Base-by-base conservation (phyloP, 37 sponge, comb jelly and placozoan species). In the Cliona cf. orientalis region DNA sequence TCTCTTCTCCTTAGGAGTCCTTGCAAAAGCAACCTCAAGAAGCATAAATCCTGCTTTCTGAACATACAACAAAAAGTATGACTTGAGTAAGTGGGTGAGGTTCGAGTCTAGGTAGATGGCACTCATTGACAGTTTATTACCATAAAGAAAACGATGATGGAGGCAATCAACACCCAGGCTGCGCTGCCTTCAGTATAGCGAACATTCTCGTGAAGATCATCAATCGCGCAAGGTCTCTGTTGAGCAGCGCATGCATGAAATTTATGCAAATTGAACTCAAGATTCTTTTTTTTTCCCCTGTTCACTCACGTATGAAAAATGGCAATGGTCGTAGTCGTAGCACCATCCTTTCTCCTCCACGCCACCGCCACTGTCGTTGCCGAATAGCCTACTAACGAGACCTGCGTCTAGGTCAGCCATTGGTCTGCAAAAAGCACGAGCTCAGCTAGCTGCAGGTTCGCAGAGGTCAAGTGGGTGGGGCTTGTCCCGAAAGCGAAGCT, bases 111-210 rank as follows among this genome's bases (percentile, higher is more conserved):
- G 6, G 19, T 5, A 28, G 6, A 9, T 28, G 26, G 5, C 6
- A 61, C 5, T 61, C 34, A 35, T n/a, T 67, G 73, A 5, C 33
- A 49, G 35, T 4, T 25, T 26, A 75, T 86, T 29, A 94, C 93
- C 97, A 96, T 96, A 75, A 96, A 96, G 84, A 96, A 96, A 3
- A 96, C 90, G 31, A 96, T 69, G 26, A 96, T 93, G 59, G 97
- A 90, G 9, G 80, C 71, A 34, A 88, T 76, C 40, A 96, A 84
- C 35, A 93, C 94, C 91, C 85, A 93, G 3, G 89, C 83, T 7
- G 94, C 89, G 59, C 91, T 88, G 46, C 88, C 56, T 42, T 90
- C 91, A 0, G 85, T 84, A 84, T 96, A 96, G 9, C 84, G 76
- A 25, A 58, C 29, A 4, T 69, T 33, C 0, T 39, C 65, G 28